Evolutionary conservation across 2,888 invertebrate species (phyloP).

Genomic region (Eubasilissa splendida): DNA sequence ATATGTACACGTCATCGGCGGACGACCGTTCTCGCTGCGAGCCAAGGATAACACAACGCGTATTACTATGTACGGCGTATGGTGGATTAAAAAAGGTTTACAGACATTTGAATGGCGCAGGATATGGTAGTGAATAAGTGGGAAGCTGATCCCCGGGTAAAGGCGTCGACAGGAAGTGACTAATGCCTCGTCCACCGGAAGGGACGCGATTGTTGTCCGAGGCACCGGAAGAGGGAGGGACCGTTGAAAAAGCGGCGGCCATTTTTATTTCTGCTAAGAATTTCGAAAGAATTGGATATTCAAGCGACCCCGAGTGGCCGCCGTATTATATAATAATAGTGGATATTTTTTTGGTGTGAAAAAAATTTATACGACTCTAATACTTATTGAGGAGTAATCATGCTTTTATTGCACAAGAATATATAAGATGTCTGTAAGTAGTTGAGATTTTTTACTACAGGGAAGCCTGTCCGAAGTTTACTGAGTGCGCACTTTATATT

Average conservation of each 20-base stretch:
- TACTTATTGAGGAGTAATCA: too few relatives aligned
- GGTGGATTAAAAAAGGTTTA: slow-evolving; percentile 37
- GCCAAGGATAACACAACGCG: too few relatives aligned
- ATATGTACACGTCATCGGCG: too few relatives aligned
- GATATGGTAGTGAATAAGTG: slow-evolving; percentile 34
- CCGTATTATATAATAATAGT: too few relatives aligned
- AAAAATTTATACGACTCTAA: too few relatives aligned
- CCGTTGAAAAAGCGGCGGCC: slow-evolving; percentile 26
- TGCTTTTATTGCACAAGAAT: too few relatives aligned
- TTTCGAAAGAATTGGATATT: slow-evolving; percentile 28
- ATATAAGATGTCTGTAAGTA: too few relatives aligned
- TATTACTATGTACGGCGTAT: neutral
- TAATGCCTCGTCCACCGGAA: slow-evolving; percentile 37
- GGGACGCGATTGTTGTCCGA: slow-evolving; percentile 34
- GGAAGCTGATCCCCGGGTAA: slow-evolving; percentile 36
- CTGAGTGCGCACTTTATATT: too few relatives aligned
- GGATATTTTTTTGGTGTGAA: too few relatives aligned
- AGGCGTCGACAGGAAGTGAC: slow-evolving; percentile 38
- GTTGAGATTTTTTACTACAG: too few relatives aligned
- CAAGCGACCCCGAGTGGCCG: neutral
- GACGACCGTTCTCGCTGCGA: too few relatives aligned
- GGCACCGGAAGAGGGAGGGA: slow-evolving; percentile 22
- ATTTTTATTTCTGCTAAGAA: slow-evolving; percentile 27
- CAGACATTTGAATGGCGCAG: slow-evolving; percentile 31
- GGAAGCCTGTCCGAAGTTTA: too few relatives aligned